These are phyloP conservation scores for Podarcis lilfordi DNA, from an alignment of 2,797 vertebrate species.

Conservation along the genomic window DNA sequence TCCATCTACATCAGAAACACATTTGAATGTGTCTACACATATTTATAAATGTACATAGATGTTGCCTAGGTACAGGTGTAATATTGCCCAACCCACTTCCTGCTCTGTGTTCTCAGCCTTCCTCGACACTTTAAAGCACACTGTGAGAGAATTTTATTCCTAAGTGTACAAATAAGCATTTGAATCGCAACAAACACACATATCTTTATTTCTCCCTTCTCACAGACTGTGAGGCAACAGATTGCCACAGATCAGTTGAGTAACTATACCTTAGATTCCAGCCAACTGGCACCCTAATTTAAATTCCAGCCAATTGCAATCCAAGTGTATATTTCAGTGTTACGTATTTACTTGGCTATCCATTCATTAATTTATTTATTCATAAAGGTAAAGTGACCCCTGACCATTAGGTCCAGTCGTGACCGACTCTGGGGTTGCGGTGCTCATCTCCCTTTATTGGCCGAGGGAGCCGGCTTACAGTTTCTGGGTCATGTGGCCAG, in stretches of 20 bases:
- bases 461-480: too few species aligned
- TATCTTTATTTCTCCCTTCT: not conserved
- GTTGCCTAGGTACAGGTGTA: not conserved
- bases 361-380: too few species aligned
- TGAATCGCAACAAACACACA: not conserved
- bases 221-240: not conserved
- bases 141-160: not conserved
- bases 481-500: too few species aligned
- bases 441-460: too few species aligned
- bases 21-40: not conserved
- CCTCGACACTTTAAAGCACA: not conserved
- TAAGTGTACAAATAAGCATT: not conserved
- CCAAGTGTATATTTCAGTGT: not conserved
- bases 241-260: not conserved
- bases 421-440: too few species aligned
- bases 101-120: not conserved
- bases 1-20: not conserved
- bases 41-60: not conserved
- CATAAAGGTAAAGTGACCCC: too few species aligned
- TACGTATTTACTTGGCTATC: not conserved
- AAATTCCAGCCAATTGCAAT: not conserved
- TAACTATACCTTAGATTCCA: too few species aligned
- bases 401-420: too few species aligned
- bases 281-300: not conserved
- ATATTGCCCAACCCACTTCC: not conserved